Evolutionary conservation across 2,888 invertebrate species (phyloP), one percentile per base, ranked within the genome.

Genomic region (Acleris emargana): DNA sequence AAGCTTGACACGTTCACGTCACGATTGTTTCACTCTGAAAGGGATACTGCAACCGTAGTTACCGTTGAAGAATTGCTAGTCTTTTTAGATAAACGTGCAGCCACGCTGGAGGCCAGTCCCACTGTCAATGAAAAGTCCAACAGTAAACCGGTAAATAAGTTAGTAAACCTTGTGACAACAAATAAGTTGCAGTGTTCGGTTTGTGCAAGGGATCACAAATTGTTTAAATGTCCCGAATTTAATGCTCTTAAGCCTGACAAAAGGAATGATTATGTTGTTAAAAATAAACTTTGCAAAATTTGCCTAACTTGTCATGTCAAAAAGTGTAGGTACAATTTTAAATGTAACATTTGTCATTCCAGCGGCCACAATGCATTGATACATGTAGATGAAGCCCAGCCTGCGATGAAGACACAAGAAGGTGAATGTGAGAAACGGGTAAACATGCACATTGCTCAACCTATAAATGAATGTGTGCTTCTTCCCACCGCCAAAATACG

Each of bases 191-290:
- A 22, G 22, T 22, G 22, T 22, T 22, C 4, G 22, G 2, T 22
- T 22, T 22, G 22, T 4, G 22, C 2, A 22, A 22, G 4, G 22
- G 22, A 22, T 22, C 61, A 61, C 16, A 61, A 45, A 20, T 6
- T 61, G 4, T 53, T 17, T 18, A 61, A 61, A 28, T 61, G 61
- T 32, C 53, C 61, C 13, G 18, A 42, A 47, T 61, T 61, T 32
- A 43, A 28, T 47, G 17, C 52, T 2, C 16, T 61, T 9, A 6
- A 28, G 18, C 32, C 53, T 13, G n/a, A 7, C 1, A 28, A 54
- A 5, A 25, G 61, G 25, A 2, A 20, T 13, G 32, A 45, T 18
- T 28, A n/a, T 47, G 13, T 18, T n/a, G 20, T 20, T 2, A 61
- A 58, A 7, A 47, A 50, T n/a, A 50, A 50, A 2, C 17, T 58